Base-by-base conservation (phyloP, 2,113 vertebrate species). In the Odontesthes bonariensis region DNA sequence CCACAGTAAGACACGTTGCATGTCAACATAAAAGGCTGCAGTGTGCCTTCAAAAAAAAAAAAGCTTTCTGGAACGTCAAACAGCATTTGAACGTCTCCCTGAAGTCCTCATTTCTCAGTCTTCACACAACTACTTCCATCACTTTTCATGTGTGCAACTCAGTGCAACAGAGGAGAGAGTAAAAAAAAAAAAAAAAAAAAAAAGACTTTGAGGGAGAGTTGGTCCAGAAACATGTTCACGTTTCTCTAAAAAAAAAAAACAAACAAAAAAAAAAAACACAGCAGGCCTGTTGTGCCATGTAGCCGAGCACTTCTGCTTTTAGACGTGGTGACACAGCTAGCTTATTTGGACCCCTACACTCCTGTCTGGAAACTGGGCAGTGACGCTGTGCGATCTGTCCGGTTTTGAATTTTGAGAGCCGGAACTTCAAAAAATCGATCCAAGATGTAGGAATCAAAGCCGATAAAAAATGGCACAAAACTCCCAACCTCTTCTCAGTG, bases 41-140 rank as follows among this genome's bases (percentile, higher is more conserved):
- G 23, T 9, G 49, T 10, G 17, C 20, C 27, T 56, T 27, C 23
- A 57, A 65, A 57, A 13, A 0, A 58, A 35, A 5, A 61, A 23
- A 16, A 3, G 13, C 17, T 40, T n/a, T 27, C 58, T 8, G n/a
- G 13, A 67, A 67, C 57, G 54, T 67, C 63, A 67, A 75, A 59
- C 32, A 56, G 55, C 54, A 63, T 63, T 40, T 62, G 11, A 57
- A 54, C 31, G 16, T 77, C 74, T 77, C 74, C 74, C 58, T 31
- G 13, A 56, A 47, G 58, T 17, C 42, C 52, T 69, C 32, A 0
- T 2, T 60, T 76, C 44, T 0, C 60, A 46, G 20, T 35, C 72
- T 74, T 66, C 61, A 66, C 54, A 58, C 20, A 64, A 42, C 42
- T 64, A 27, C 72, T 40, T 58, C 58, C 46, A 49, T 77, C 64